These are phyloP conservation scores for Arctocebus calabarensis DNA, from an alignment of 2,797 vertebrate species.

Conservation along the genomic window DNA sequence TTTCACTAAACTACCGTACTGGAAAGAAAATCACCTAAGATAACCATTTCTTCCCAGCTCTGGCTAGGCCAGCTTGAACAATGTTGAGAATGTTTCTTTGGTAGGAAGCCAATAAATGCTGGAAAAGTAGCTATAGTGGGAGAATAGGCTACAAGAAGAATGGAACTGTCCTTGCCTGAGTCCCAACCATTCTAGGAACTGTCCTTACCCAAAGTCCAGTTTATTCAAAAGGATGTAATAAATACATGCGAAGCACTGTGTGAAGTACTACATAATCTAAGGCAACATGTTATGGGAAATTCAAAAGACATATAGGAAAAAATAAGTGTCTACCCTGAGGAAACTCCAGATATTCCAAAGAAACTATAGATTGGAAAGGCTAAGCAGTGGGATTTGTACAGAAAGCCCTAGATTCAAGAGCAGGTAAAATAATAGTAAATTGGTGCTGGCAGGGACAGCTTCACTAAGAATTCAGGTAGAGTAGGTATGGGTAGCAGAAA, in stretches of 20 bases:
- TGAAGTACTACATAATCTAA: constrained; percentile 25
- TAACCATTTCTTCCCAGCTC: neutral
- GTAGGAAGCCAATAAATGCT: neutral
- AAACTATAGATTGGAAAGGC: neutral
- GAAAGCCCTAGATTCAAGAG: neutral
- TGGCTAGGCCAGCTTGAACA: neutral
- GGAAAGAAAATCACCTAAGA: constrained; percentile 28
- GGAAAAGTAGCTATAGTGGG: neutral
- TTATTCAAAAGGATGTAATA: neutral
- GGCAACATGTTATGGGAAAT: neutral
- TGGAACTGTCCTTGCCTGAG: neutral
- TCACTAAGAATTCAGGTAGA: neutral
- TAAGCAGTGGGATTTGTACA: neutral
- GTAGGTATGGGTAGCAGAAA: neutral
- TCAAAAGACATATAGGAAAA: constrained; percentile 46
- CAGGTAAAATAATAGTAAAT: neutral
- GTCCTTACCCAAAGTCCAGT: neutral
- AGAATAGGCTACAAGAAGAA: neutral
- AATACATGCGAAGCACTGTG: neutral
- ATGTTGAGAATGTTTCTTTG: neutral
- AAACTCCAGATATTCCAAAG: constrained; percentile 13
- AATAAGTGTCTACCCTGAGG: neutral
- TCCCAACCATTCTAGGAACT: neutral
- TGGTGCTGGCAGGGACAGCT: neutral
- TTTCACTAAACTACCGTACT: neutral